Percentiles rank a stretch among this genome's conserved stretches.
phyloP scores from a whole-genome alignment of 2,113 vertebrate species.

The Strigops habroptila region DNA sequence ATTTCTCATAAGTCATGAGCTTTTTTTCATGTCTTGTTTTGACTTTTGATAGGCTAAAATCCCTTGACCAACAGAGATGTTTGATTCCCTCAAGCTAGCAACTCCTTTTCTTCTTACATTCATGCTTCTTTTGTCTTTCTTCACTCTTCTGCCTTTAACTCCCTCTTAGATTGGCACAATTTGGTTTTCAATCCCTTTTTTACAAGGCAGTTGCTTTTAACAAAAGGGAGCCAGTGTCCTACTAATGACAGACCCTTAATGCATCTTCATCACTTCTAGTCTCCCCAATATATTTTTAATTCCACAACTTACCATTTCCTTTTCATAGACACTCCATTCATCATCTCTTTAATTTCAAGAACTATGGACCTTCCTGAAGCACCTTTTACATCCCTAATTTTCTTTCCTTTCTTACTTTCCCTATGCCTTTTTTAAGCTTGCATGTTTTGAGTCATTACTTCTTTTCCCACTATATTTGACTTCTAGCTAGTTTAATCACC shows the following conservation, averaged over 20 bases:
- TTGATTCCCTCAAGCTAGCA: background rate
- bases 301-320: background rate
- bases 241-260: background rate
- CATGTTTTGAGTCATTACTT: background rate
- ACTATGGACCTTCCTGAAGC: background rate
- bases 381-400: background rate
- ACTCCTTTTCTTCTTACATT: background rate
- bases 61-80: background rate
- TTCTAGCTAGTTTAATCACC: background rate
- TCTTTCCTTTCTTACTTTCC: background rate
- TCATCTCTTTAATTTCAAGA: background rate
- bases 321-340: background rate
- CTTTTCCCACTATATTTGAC: background rate
- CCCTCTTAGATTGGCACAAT: background rate
- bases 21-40: background rate
- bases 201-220: background rate
- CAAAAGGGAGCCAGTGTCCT: background rate
- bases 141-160: background rate
- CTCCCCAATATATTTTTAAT: background rate
- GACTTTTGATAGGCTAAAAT: background rate
- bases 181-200: background rate
- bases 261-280: background rate
- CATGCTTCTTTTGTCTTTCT: background rate
- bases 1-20: background rate
- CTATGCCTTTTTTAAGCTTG: background rate